These are phyloP conservation scores for Chromoteleia sp. DNA, from an alignment of 2,888 invertebrate genomes.

Conservation along the genomic window DNA sequence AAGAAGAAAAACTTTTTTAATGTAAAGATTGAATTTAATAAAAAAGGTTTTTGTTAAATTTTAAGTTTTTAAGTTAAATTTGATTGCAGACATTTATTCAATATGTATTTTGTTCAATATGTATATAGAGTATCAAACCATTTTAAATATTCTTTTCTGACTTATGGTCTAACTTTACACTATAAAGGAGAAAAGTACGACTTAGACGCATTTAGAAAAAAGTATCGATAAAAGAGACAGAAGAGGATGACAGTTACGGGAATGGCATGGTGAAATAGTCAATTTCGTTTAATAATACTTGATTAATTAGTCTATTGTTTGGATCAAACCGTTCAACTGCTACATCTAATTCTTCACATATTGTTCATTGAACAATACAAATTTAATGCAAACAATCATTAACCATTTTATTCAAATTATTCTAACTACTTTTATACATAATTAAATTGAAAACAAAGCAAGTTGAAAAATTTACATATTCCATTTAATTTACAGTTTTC, in stretches of 20 bases:
- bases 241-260: slow-evolving; percentile 42
- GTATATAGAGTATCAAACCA: neutral
- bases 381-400: neutral
- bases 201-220: slow-evolving; percentile 29
- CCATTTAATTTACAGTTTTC: too few relatives aligned
- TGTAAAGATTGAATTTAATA: too few relatives aligned
- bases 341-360: neutral
- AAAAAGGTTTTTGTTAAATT: too few relatives aligned
- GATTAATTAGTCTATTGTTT: slow-evolving; percentile 28
- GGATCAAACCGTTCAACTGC: neutral
- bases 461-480: too few relatives aligned
- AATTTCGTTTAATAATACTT: slow-evolving; percentile 17
- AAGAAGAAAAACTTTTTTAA: too few relatives aligned
- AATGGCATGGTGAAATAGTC: slow-evolving; percentile 17
- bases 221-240: slow-evolving; percentile 39
- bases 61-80: too few relatives aligned
- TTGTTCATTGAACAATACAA: neutral
- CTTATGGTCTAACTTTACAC: slow-evolving; percentile 44
- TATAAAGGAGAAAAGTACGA: slow-evolving; percentile 62
- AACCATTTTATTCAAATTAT: neutral
- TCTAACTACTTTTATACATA: too few relatives aligned
- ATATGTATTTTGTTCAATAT: too few relatives aligned
- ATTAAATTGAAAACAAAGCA: too few relatives aligned
- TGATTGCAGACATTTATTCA: too few relatives aligned
- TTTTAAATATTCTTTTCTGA: slow-evolving; percentile 21